Conservation (phyloP, 2,797 vertebrate genomes). For the Falco berigora region DNA sequence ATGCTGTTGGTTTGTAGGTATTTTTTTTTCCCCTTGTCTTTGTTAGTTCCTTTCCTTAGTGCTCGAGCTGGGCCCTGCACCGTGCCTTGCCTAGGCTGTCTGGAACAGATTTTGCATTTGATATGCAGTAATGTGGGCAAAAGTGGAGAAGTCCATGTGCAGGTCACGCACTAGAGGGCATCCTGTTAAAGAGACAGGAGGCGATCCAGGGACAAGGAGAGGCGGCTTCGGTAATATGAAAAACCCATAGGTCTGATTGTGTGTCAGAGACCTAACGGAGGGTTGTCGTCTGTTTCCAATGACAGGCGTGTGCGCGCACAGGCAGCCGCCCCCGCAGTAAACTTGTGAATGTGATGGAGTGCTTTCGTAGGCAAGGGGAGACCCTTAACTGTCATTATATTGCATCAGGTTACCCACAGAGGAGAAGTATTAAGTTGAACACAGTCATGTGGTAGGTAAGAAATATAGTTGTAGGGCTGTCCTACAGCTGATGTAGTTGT, state of each 20-base stretch:
- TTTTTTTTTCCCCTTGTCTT: background rate
- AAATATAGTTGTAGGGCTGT: background rate
- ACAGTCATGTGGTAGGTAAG: background rate
- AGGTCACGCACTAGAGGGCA: slow-evolving; percentile 56
- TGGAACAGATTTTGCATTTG: background rate
- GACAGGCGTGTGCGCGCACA: accelerated
- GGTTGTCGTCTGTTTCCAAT: accelerated
- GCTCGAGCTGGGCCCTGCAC: background rate
- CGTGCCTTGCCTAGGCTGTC: background rate
- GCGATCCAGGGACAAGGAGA: background rate
- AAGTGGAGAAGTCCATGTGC: background rate
- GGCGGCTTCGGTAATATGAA: background rate
- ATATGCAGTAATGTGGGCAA: accelerated
- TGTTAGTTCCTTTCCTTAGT: background rate
- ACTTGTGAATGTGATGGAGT: background rate
- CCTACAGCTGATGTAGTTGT: background rate
- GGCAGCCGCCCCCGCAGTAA: background rate
- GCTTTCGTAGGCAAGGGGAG: accelerated
- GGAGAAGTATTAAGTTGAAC: too few species aligned
- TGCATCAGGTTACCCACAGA: accelerated
- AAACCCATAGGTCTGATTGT: accelerated
- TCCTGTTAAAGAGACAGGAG: background rate
- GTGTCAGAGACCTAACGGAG: accelerated
- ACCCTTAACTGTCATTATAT: accelerated
- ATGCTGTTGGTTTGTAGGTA: background rate